Conservation (phyloP, 2,113 vertebrate species). For the Archocentrus centrarchus region DNA sequence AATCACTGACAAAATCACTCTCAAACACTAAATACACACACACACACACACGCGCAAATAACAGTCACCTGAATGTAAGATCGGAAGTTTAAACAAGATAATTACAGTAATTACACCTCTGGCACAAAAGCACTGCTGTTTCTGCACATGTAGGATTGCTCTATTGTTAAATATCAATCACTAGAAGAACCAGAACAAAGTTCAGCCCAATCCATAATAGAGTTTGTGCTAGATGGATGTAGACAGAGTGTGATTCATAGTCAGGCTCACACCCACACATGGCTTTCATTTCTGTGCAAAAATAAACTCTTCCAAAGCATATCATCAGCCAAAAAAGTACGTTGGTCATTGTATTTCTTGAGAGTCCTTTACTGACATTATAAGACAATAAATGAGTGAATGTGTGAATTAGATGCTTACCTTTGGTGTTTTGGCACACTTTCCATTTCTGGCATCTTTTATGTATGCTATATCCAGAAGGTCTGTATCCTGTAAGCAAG, state of each 20-base stretch:
- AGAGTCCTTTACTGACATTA: neutral
- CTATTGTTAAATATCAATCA: slow-evolving; percentile 15
- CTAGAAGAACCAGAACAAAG: slow-evolving; percentile 22
- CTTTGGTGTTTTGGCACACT: slow-evolving; percentile 83
- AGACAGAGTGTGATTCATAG: slow-evolving; percentile 44
- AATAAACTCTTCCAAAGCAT: neutral
- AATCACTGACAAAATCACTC: no score
- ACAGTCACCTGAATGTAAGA: neutral
- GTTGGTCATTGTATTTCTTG: slow-evolving; percentile 1
- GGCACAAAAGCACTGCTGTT: neutral
- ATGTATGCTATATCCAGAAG: slow-evolving; percentile 82
- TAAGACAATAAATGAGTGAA: neutral
- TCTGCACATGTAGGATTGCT: neutral
- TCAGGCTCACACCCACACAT: slow-evolving; percentile 34
- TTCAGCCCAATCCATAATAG: neutral
- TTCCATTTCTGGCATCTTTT: slow-evolving; percentile 84
- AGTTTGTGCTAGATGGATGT: slow-evolving; percentile 15
- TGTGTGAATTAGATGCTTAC: slow-evolving; percentile 49
- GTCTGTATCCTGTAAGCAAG: slow-evolving; percentile 79
- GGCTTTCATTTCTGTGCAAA: slow-evolving; percentile 34
- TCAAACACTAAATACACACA: neutral
- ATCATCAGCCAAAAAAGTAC: slow-evolving; percentile 17
- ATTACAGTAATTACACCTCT: neutral
- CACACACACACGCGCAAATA: neutral
- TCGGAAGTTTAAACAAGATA: neutral